These are phyloP conservation scores for Leucoptera coffeella DNA, from an alignment of 2,888 invertebrate genomes.

Conservation along the genomic window DNA sequence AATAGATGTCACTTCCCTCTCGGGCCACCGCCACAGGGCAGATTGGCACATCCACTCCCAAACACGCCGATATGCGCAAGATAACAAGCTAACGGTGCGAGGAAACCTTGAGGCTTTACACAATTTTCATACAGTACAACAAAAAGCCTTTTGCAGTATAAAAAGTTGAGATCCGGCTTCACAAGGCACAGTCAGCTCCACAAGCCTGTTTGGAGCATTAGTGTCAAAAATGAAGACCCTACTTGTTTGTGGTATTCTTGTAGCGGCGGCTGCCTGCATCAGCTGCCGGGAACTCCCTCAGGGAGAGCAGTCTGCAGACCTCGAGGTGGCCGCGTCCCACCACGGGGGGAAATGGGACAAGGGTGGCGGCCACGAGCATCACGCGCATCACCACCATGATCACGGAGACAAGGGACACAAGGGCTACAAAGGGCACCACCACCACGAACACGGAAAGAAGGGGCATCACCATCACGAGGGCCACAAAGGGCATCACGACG, in stretches of 20 bases:
- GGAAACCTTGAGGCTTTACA: conserved; percentile 44
- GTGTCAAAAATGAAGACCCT: conserved; percentile 36
- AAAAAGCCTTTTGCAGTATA: conserved; percentile 30
- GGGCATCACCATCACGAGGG: conserved; percentile 69
- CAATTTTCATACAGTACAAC: conserved; percentile 36
- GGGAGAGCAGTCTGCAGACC: conserved; percentile 42
- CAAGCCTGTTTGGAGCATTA: conserved; percentile 14
- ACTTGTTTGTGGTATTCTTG: conserved; percentile 29
- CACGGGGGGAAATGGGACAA: conserved; percentile 43
- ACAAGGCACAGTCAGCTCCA: conserved; percentile 28
- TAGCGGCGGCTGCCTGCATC: conserved; percentile 46
- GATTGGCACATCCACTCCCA: conserved; percentile 19
- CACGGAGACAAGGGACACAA: conserved; percentile 69
- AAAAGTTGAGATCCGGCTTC: conserved; percentile 21
- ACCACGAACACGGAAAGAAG: conserved; percentile 62
- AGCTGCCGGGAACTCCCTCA: conserved; percentile 46
- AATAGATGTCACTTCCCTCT: too few relatives aligned
- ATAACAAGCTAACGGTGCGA: too few relatives aligned
- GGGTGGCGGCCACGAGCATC: conserved; percentile 62
- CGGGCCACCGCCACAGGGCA: too few relatives aligned
- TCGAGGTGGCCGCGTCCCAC: conserved; percentile 43
- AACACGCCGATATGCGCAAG: conserved; percentile 18
- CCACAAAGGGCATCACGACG: conserved; percentile 56
- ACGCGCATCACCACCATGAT: conserved; percentile 57
- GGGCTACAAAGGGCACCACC: conserved; percentile 62